These are phyloP conservation scores for Chrysomallon squamiferum DNA, from an alignment of 1,140 invertebrate genomes.

Conservation along the genomic window DNA sequence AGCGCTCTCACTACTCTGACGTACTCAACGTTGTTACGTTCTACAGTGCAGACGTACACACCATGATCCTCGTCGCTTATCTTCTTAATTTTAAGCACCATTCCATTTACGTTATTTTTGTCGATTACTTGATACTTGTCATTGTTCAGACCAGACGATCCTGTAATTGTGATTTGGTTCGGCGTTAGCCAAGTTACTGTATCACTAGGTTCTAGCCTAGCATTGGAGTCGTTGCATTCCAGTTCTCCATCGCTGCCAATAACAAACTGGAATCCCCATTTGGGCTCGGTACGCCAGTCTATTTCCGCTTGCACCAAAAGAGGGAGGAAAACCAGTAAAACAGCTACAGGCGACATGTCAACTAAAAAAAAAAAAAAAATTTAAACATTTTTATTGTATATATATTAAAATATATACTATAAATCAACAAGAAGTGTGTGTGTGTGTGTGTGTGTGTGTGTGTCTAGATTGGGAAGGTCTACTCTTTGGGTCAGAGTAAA, in stretches of 20 bases:
- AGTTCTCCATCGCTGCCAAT: neutral
- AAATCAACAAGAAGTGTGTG: no score
- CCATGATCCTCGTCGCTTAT: conserved; percentile 6
- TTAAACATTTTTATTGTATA: no score
- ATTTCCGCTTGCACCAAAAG: no score
- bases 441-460: no score
- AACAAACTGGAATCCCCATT: neutral
- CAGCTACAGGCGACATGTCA: no score
- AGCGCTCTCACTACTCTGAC: conserved; percentile 19
- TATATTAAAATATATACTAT: no score
- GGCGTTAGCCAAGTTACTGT: conserved; percentile 9
- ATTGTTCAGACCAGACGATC: neutral
- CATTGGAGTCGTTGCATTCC: neutral
- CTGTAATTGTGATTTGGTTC: neutral
- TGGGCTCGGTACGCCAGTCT: neutral
- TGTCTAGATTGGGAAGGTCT: no score
- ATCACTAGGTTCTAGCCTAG: neutral
- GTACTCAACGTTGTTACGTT: neutral
- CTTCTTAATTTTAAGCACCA: conserved; percentile 9
- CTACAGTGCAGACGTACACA: conserved; percentile 14
- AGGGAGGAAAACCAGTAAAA: no score
- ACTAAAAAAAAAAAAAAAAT: no score
- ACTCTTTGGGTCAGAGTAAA: no score
- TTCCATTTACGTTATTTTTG: neutral
- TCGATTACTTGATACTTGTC: conserved; percentile 7